Evolutionary conservation across 2,888 invertebrate genomes (phyloP), one percentile per base, ranked within the genome.

Genomic region (Stenchaetothrips biformis): DNA sequence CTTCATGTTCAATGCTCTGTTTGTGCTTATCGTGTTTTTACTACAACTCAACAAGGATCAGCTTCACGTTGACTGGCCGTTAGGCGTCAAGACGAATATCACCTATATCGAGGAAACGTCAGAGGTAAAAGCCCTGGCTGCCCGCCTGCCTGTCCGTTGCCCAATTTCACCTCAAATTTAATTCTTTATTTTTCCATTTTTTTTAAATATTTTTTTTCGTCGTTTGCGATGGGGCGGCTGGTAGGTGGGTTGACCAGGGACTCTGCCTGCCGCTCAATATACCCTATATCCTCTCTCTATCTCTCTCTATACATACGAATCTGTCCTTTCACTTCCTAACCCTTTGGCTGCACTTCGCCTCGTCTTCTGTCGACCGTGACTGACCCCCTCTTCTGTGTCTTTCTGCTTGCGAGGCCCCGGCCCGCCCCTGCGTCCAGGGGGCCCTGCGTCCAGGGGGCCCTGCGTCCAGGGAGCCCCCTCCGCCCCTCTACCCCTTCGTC

Each of bases 1-100:
- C 93, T 95, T 98, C 90, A 98, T 99, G 98, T 94, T 98, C 92
- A 99, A 99, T 92, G 96, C 98, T 88, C 93, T 99, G 87, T 99
- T 98, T 93, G 96, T 98, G 88, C 93, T 99, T 90, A 95, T 98
- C 89, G 97, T 99, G 87, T 96, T 99, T 90, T 94, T 99, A 89
- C 94, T 99, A 88, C 98, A 99, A 93, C 92, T 98, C 89, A 97
- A 98, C 91, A 98, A 98, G 93, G 96, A 97, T 91, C 95, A 95
- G 90, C 92, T 98, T 88, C 96, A 98, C 90, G 93, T 98, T 89
- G 92, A 96, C 90, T 98, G 98, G 98, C 98, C 97, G 87, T 92
- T 96, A 87, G 96, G 96, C 88, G 94, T 95, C 89, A 94, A 94
- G 91, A 95, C 95, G 88, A 97, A 97, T 90, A 95, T 96, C 89